A percentile compares a stretch with the other conserved stretches of the same genome.
Conservation (phyloP, 2,113 vertebrate genomes). For the Indri indri region DNA sequence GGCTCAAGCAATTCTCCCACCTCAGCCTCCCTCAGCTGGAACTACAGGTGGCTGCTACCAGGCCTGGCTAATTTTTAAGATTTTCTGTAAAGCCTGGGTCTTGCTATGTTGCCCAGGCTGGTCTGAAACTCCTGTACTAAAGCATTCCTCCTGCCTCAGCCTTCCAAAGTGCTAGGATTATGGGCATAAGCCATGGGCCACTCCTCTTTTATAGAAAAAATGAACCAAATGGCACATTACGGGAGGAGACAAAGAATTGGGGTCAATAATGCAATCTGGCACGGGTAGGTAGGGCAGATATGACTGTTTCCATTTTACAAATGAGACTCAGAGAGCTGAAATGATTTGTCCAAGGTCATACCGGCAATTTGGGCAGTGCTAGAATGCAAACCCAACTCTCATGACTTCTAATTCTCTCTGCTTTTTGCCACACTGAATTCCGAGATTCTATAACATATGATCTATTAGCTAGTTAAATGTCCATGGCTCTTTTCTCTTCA, state of each 20-base stretch:
- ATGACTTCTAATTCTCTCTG: neutral
- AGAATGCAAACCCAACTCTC: neutral
- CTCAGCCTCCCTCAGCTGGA: too few relatives aligned
- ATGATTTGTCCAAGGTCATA: neutral
- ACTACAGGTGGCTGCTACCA: too few relatives aligned
- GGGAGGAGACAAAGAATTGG: neutral
- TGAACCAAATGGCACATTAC: neutral
- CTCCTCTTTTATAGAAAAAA: neutral
- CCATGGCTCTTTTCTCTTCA: neutral
- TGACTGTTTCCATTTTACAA: slow-evolving; percentile 3
- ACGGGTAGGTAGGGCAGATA: neutral
- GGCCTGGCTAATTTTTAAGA: too few relatives aligned
- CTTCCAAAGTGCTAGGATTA: too few relatives aligned
- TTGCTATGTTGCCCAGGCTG: too few relatives aligned
- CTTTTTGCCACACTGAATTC: neutral
- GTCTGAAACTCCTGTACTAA: too few relatives aligned
- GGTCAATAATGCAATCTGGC: neutral
- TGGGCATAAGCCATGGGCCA: too few relatives aligned
- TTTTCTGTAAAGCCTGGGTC: too few relatives aligned
- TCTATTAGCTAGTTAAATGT: neutral
- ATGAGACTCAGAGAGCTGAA: slow-evolving; percentile 10
- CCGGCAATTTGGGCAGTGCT: neutral
- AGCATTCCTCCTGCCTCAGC: too few relatives aligned
- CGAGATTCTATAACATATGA: neutral
- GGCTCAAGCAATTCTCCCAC: too few relatives aligned